Evolutionary conservation across 2,113 vertebrate species (phyloP).

Genomic region (Perca flavescens): DNA sequence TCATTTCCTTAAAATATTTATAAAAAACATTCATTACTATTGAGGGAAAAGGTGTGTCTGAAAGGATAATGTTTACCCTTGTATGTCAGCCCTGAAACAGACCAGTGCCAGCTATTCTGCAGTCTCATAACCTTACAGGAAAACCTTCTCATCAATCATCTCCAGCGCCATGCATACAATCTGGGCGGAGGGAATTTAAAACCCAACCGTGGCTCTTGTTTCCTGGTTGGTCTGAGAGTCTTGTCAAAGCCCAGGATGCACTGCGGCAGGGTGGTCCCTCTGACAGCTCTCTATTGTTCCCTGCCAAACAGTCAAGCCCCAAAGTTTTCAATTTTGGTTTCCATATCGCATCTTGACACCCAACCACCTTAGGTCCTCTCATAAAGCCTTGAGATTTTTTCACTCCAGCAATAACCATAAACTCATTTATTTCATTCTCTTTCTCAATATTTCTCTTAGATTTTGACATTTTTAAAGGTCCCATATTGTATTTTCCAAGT

Average conservation of each 20-base stretch:
- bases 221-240: conserved; percentile 49
- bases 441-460: neutral
- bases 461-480: conserved; percentile 23
- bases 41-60: conserved; percentile 44
- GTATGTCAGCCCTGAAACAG: conserved; percentile 10
- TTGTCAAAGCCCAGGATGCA: conserved; percentile 60
- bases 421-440: neutral
- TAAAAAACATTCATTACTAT: conserved; percentile 27
- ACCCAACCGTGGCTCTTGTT: conserved; percentile 60
- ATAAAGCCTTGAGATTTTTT: conserved; percentile 17
- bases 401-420: conserved; percentile 11
- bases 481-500: too few relatives aligned
- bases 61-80: conserved; percentile 54
- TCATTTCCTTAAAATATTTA: conserved; percentile 25
- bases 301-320: conserved; percentile 43
- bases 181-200: conserved; percentile 63
- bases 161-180: conserved; percentile 48
- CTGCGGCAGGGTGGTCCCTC: conserved; percentile 64
- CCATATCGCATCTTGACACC: conserved; percentile 45
- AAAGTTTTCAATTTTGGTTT: conserved; percentile 49
- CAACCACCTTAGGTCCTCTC: conserved; percentile 12
- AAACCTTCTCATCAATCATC: conserved; percentile 76
- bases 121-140: conserved; percentile 57
- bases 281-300: conserved; percentile 61
- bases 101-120: conserved; percentile 52